Evolutionary conservation across 1,140 invertebrate species (phyloP).

Genomic region (Drosophila pallidifrons): DNA sequence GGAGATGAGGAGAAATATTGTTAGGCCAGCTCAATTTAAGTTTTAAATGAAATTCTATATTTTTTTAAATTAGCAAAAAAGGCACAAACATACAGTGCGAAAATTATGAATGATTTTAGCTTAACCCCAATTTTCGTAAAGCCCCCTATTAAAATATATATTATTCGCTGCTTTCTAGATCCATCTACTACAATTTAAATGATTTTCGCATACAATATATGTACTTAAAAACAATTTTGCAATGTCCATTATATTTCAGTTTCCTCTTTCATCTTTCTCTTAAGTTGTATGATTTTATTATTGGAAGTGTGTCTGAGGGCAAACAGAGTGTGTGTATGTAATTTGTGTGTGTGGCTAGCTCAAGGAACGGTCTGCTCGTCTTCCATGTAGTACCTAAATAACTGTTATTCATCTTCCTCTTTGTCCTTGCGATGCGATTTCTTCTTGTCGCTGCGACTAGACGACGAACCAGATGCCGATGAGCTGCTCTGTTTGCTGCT

Average conservation of each 20-base stretch:
- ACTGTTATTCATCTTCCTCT: conserved; percentile 87
- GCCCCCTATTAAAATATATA: no score
- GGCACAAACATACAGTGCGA: no score
- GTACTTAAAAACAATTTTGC: neutral
- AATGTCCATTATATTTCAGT: neutral
- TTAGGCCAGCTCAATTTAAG: no score
- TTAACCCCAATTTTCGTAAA: no score
- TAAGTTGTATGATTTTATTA: conserved; percentile 43
- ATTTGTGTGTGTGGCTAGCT: conserved; percentile 32
- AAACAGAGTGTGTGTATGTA: conserved; percentile 18
- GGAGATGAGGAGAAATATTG: no score
- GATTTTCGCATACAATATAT: no score
- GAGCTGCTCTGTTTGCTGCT: conserved; percentile 64
- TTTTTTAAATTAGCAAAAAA: no score
- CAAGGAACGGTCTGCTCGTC: conserved; percentile 36
- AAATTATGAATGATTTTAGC: no score
- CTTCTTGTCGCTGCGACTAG: conserved; percentile 86
- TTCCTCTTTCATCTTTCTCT: conserved; percentile 10
- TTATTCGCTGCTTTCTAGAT: no score
- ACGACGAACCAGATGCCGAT: conserved; percentile 54
- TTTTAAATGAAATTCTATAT: no score
- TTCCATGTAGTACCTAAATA: conserved; percentile 60
- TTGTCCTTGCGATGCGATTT: conserved; percentile 88
- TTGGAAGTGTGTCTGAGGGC: conserved; percentile 50
- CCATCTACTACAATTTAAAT: no score